A percentile compares a stretch with the other conserved stretches of the same genome.
These are phyloP conservation scores for Bombus difficillimus DNA, from an alignment of 1,140 invertebrate genomes.

Conservation along the genomic window DNA sequence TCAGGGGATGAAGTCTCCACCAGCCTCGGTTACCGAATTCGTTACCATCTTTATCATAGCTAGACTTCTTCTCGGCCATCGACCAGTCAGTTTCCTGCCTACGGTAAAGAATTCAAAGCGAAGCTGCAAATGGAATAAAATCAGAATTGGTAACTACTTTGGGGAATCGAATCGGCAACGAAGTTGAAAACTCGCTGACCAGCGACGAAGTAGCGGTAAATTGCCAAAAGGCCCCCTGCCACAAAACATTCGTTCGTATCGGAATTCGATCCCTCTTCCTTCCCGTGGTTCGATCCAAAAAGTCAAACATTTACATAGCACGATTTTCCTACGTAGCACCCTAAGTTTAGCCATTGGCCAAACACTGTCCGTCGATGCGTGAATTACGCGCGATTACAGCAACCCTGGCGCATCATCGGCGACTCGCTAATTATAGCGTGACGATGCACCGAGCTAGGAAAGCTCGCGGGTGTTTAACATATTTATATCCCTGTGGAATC, in stretches of 20 bases:
- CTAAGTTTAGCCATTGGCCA: conserved; percentile 16
- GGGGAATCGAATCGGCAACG: background rate
- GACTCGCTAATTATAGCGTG: conserved; percentile 20
- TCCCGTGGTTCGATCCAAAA: background rate
- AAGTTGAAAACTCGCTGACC: background rate
- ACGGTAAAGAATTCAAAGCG: too few species aligned
- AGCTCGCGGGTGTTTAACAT: conserved; percentile 8
- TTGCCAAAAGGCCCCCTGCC: background rate
- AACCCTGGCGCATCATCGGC: background rate
- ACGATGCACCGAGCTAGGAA: background rate
- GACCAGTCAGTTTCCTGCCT: too few species aligned
- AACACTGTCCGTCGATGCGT: conserved; percentile 12
- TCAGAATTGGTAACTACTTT: background rate
- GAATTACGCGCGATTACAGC: conserved; percentile 17
- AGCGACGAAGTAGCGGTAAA: background rate
- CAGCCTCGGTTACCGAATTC: too few species aligned
- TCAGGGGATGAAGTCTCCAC: too few species aligned
- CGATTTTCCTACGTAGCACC: background rate
- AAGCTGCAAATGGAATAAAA: background rate
- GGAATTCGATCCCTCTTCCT: background rate
- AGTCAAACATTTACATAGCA: conserved; percentile 10
- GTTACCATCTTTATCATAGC: too few species aligned
- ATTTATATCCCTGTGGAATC: conserved; percentile 24
- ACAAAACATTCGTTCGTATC: background rate
- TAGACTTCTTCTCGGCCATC: too few species aligned